Percentiles rank a stretch among this genome's conserved stretches.
phyloP scores from a whole-genome alignment of 2,888 invertebrate species.

The Protonemura montana region DNA sequence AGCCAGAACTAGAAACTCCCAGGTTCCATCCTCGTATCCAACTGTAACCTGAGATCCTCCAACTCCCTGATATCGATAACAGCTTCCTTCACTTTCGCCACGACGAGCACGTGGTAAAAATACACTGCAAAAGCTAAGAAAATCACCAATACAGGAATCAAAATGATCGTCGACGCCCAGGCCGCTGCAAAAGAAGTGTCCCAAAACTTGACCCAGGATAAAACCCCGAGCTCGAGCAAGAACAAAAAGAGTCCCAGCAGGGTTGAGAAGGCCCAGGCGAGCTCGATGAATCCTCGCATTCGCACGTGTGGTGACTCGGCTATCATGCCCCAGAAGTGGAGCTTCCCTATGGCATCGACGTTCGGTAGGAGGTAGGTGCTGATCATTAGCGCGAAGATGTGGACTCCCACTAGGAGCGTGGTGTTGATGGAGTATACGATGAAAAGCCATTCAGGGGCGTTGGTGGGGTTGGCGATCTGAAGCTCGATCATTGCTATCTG shows the following conservation, averaged over 20 bases:
- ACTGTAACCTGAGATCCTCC: constrained; percentile 76
- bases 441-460: constrained; percentile 83
- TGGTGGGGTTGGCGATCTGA: constrained; percentile 82
- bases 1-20: too few relatives aligned
- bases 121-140: constrained; percentile 90
- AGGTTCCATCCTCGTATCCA: constrained; percentile 60
- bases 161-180: constrained; percentile 82
- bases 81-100: constrained; percentile 81
- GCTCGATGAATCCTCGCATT: constrained; percentile 86
- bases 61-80: constrained; percentile 76
- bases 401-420: constrained; percentile 89
- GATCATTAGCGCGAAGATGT: constrained; percentile 95
- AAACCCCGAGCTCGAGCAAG: constrained; percentile 87
- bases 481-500: constrained; percentile 93
- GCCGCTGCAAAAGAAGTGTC: constrained; percentile 83
- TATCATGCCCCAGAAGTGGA: constrained; percentile 59
- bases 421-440: constrained; percentile 91
- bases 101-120: constrained; percentile 89
- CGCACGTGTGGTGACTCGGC: constrained; percentile 76
- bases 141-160: constrained; percentile 85
- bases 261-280: constrained; percentile 95
- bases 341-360: constrained; percentile 89
- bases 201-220: constrained; percentile 96
- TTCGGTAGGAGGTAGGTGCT: constrained; percentile 94
- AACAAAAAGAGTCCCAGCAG: constrained; percentile 90